Percentiles rank a stretch among this genome's conserved stretches.
phyloP scores from a whole-genome alignment of 37 sponge, comb jelly and placozoan species.

The Bolinopsis microptera region DNA sequence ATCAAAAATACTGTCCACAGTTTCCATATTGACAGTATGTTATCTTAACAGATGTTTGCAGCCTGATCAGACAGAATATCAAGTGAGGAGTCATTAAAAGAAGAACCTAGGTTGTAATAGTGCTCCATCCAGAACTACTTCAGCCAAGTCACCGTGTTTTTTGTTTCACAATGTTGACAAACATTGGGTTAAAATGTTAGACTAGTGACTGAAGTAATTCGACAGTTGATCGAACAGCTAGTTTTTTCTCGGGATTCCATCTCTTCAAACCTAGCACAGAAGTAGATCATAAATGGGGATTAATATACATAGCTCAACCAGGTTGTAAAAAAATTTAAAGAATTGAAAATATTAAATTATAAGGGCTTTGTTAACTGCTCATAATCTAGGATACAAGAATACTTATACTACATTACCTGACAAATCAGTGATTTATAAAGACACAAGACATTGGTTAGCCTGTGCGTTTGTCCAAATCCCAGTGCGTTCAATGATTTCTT shows the following conservation, averaged over 20 bases:
- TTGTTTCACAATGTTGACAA: slow-evolving; percentile 23
- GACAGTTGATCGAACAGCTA: neutral
- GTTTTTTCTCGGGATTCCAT: neutral
- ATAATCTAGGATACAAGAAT: too few species aligned
- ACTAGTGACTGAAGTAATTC: neutral
- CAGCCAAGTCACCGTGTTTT: slow-evolving; percentile 3
- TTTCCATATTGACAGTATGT: neutral
- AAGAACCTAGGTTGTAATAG: neutral
- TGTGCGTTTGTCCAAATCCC: too few species aligned
- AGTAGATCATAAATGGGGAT: too few species aligned
- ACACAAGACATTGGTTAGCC: too few species aligned
- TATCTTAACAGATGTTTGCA: neutral
- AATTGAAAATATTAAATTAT: too few species aligned
- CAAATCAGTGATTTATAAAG: too few species aligned
- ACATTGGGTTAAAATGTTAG: slow-evolving; percentile 31
- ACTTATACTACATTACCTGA: too few species aligned
- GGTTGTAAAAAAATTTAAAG: too few species aligned
- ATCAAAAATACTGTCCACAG: neutral
- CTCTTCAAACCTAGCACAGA: slow-evolving; percentile 25
- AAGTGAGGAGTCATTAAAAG: neutral
- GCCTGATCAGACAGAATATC: neutral
- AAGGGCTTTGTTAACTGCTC: too few species aligned
- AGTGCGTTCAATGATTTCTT: too few species aligned
- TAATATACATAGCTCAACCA: too few species aligned
- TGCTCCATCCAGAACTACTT: slow-evolving; percentile 12